Base-by-base conservation (phyloP, 2,113 vertebrate species). In the Platichthys flesus region DNA sequence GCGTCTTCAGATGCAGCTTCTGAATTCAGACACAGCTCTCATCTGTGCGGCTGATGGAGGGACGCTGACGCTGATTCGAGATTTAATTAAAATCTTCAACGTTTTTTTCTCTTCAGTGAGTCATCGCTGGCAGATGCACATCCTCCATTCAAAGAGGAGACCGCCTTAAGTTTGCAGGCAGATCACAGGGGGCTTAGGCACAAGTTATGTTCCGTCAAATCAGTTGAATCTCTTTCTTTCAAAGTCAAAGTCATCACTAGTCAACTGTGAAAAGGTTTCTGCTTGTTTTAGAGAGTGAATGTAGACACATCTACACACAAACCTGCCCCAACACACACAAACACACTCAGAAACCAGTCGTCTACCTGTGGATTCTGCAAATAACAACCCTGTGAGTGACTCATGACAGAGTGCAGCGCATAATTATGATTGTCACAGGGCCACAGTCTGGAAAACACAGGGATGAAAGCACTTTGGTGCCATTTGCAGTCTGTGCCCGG, bases 31-130 rank as follows among this genome's bases (percentile, higher is more conserved):
- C 35, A 9, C 35, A 9, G 35, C 35, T 40, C 40, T 40, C 13
- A 40, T 40, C 40, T 40, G 40, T 13, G 9, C 2, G 35, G 35
- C 2, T 35, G 35, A 37, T 1, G 9, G 7, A 37, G 35, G 40
- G 10, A 13, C 0, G 40, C 40, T 40, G 40, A 40, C 12, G 40
- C 40, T 42, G 40, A 42, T 42, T 42, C 9, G 0, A 42, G 40
- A 82, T 81, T 77, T 71, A 78, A 85, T 82, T 81, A 80, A 83
- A 84, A 82, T 67, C 49, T 65, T 47, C n/a, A 52, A 72, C 24
- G 21, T 61, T 71, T 58, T 71, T 58, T 79, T 61, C 81, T 81
- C 74, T 77, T 55, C 51, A 45, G 42, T 85, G 82, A 85, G 56
- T 84, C 85, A 82, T 54, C 6, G n/a, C 71, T 35, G 74, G 35